phyloP scores from a whole-genome alignment of 1,140 invertebrate species.

The Portunus trituberculatus region DNA sequence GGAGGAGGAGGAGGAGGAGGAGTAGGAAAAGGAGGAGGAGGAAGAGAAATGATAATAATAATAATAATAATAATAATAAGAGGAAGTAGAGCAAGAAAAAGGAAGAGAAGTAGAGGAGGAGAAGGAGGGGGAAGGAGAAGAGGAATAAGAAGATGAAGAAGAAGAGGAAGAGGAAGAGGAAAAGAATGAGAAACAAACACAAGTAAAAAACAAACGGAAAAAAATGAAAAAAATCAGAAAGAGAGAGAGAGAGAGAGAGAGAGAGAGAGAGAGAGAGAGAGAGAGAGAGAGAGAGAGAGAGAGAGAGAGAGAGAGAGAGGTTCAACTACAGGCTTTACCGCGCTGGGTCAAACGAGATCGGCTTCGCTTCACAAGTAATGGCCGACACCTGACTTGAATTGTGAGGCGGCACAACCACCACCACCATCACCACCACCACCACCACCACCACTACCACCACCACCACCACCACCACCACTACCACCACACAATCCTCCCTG shows the following conservation, averaged over 20 bases:
- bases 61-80: no score
- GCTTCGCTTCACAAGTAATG: not conserved
- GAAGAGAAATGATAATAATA: no score
- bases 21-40: no score
- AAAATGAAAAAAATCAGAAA: no score
- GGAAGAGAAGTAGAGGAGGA: not conserved
- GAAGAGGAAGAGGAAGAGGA: not conserved
- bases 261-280: constrained; percentile 11
- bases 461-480: not conserved
- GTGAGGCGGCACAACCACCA: not conserved
- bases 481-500: not conserved
- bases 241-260: no score
- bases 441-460: not conserved
- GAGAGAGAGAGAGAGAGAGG: constrained; percentile 18
- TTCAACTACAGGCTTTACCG: not conserved
- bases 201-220: no score
- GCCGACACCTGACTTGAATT: not conserved
- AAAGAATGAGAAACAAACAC: no score
- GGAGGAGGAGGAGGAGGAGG: no score
- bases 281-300: constrained; percentile 17
- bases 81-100: no score
- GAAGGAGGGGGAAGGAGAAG: not conserved
- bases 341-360: not conserved
- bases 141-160: not conserved
- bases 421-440: not conserved